phyloP scores from a whole-genome alignment of 35 echinoderm and acorn worm species.

The Ptychodera flava region DNA sequence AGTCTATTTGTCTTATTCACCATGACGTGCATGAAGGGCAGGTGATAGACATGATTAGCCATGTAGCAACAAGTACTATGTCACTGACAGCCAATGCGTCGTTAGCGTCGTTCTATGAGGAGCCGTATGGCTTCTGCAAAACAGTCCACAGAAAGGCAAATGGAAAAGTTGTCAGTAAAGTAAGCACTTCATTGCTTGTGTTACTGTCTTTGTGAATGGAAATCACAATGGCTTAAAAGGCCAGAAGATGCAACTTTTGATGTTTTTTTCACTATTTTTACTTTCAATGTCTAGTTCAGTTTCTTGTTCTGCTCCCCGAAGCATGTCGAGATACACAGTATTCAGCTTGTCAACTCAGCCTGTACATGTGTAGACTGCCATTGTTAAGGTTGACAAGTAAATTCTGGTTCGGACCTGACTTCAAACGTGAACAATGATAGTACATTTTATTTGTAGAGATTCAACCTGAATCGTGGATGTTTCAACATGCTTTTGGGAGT shows the following conservation, averaged over 20 bases:
- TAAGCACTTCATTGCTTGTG: conserved; percentile 6
- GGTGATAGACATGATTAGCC: conserved; percentile 29
- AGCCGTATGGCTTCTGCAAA: conserved; percentile 53
- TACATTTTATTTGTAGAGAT: no score
- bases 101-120: conserved; percentile 35
- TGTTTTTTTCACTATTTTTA: no score
- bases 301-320: no score
- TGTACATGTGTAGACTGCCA: neutral
- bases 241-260: neutral
- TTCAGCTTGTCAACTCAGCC: no score
- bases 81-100: conserved; percentile 40
- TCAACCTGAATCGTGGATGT: no score
- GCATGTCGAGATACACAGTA: no score
- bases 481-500: no score
- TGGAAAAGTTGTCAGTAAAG: conserved; percentile 61
- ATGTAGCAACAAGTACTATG: conserved; percentile 38
- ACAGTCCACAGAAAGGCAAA: conserved; percentile 48
- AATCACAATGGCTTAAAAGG: neutral
- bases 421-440: no score
- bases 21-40: conserved; percentile 52
- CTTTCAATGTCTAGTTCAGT: no score
- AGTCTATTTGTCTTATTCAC: conserved; percentile 38
- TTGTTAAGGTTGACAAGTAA: neutral
- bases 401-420: conserved; percentile 9
- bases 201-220: neutral